Percentiles rank a stretch among this genome's conserved stretches.
Evolutionary conservation across 2,888 invertebrate species (phyloP).

Genomic region (Oxycera nigricornis): DNA sequence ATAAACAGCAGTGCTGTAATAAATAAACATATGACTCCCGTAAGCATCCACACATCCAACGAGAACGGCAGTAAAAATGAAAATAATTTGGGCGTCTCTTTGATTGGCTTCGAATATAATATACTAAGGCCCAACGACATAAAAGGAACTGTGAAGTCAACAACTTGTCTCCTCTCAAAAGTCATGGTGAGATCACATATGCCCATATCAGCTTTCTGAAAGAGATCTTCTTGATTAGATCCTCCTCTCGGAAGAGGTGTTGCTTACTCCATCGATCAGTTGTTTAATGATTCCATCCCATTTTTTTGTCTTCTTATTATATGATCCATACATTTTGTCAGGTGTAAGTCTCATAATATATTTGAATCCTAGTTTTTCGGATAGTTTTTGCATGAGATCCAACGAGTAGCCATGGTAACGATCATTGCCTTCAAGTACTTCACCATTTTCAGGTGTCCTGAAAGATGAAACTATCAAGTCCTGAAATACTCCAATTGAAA

Average conservation of each 20-base stretch:
- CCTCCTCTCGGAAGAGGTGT: background rate
- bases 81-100: conserved; percentile 81
- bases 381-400: conserved; percentile 85
- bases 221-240: background rate
- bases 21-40: conserved; percentile 83
- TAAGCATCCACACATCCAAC: conserved; percentile 87
- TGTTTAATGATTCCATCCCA: conserved; percentile 83
- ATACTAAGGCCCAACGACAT: conserved; percentile 96
- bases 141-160: conserved; percentile 96
- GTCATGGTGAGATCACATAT: conserved; percentile 97
- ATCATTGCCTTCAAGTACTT: conserved; percentile 74
- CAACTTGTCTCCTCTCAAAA: conserved; percentile 82
- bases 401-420: conserved; percentile 88
- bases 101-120: conserved; percentile 79
- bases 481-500: background rate
- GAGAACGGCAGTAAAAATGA: conserved; percentile 90
- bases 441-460: conserved; percentile 65
- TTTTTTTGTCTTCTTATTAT: conserved; percentile 72
- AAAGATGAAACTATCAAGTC: background rate
- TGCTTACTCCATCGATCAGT: conserved; percentile 74
- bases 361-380: conserved; percentile 72
- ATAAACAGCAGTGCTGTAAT: conserved; percentile 84
- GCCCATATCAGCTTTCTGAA: conserved; percentile 78
- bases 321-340: conserved; percentile 75
- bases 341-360: conserved; percentile 76